phyloP scores from a whole-genome alignment of 2,888 invertebrate species.

The Bellardia bayeri region DNA sequence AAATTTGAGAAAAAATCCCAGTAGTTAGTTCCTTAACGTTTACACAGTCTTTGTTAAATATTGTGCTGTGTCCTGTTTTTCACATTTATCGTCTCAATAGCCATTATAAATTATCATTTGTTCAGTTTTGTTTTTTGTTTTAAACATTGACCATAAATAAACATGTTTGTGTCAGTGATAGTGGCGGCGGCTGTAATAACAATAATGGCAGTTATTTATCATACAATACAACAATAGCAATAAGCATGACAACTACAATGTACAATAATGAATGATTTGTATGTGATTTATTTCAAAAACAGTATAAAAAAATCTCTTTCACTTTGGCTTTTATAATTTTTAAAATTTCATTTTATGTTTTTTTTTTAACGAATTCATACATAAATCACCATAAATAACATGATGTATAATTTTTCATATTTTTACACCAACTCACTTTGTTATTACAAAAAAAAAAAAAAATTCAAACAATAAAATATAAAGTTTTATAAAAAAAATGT shows the following conservation, averaged over 20 bases:
- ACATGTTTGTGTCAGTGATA: conserved; percentile 56
- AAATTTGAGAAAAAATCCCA: not conserved
- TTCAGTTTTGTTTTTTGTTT: conserved; percentile 37
- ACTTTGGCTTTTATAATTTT: conserved; percentile 11
- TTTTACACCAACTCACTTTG: conserved; percentile 15
- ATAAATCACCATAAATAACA: conserved; percentile 63
- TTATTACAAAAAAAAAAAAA: not conserved
- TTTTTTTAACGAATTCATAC: conserved; percentile 31
- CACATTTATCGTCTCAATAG: not conserved
- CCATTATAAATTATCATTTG: conserved; percentile 24
- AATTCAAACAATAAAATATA: not conserved
- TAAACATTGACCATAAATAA: conserved; percentile 66
- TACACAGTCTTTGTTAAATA: not conserved
- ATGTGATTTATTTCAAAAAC: conserved; percentile 59
- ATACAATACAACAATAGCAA: conserved; percentile 46
- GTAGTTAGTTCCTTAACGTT: no score
- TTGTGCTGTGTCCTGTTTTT: not conserved
- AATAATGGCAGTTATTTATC: conserved; percentile 70
- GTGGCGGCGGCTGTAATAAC: conserved; percentile 60
- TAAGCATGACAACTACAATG: conserved; percentile 37
- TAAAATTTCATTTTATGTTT: not conserved
- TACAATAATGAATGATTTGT: conserved; percentile 58
- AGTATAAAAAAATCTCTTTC: not conserved
- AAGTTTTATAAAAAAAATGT: not conserved
- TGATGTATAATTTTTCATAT: conserved; percentile 56